phyloP scores from a whole-genome alignment of 2,797 vertebrate genomes.

The Sebastes iracundus region DNA sequence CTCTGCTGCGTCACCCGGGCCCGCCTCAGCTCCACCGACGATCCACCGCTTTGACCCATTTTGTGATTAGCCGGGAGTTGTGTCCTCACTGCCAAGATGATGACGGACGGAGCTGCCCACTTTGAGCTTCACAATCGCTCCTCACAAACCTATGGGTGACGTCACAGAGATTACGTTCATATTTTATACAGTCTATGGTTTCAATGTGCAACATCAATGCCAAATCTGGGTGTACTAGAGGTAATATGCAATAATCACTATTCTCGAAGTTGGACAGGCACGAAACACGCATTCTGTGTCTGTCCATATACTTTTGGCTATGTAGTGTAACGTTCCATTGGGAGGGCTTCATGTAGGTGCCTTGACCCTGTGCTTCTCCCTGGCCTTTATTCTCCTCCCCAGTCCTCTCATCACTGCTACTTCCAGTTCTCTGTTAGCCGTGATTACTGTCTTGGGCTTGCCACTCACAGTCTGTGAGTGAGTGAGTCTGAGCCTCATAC shows the following conservation, averaged over 20 bases:
- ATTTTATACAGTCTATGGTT: too few species aligned
- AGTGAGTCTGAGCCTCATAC: not conserved
- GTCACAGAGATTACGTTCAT: too few species aligned
- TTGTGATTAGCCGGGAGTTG: too few species aligned
- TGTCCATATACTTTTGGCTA: not conserved
- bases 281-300: not conserved
- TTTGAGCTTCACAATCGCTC: too few species aligned
- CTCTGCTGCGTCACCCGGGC: too few species aligned
- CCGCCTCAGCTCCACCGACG: too few species aligned
- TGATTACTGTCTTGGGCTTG: not conserved
- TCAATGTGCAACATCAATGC: not conserved
- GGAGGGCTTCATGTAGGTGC: not conserved
- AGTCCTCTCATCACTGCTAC: slow-evolving; percentile 14
- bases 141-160: too few species aligned
- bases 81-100: too few species aligned
- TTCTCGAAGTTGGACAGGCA: not conserved
- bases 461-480: not conserved
- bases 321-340: not conserved
- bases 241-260: not conserved
- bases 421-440: slow-evolving; percentile 5
- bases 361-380: not conserved
- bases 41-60: too few species aligned
- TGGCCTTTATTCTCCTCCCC: not conserved
- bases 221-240: not conserved
- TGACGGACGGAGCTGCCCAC: too few species aligned